These are phyloP conservation scores for Rutilus rutilus DNA, from an alignment of 2,113 vertebrate species.

Conservation along the genomic window DNA sequence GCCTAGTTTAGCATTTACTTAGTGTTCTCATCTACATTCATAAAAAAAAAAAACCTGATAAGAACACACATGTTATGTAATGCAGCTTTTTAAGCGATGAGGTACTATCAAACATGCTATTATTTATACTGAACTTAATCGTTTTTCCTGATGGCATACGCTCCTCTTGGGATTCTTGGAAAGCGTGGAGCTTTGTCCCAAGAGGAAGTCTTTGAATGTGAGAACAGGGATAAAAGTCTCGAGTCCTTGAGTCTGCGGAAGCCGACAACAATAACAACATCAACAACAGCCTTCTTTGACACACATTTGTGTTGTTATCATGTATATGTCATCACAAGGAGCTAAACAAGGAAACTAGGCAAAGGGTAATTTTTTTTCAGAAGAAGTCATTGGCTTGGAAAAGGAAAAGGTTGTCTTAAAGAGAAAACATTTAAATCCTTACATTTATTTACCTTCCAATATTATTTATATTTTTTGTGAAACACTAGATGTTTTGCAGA, in stretches of 20 bases:
- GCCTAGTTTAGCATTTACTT: background rate
- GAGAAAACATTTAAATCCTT: background rate
- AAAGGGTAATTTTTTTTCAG: background rate
- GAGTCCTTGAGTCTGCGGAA: slow-evolving; percentile 9
- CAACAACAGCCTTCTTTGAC: background rate
- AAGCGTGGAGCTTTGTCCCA: slow-evolving; percentile 20
- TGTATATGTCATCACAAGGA: background rate
- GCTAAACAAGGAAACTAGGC: slow-evolving; percentile 1
- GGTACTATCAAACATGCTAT: background rate
- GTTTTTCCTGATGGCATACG: slow-evolving; percentile 2
- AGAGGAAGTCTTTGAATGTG: slow-evolving; percentile 17
- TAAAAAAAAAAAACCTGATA: background rate
- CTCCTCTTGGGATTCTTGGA: slow-evolving; percentile 35
- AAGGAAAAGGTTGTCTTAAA: background rate
- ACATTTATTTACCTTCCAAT: background rate
- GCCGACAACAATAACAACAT: slow-evolving; percentile 16
- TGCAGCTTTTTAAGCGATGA: background rate
- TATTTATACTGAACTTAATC: slow-evolving; percentile 1
- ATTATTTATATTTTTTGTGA: background rate
- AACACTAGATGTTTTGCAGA: too few species aligned
- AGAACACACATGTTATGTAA: slow-evolving; percentile 4
- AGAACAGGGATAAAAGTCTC: slow-evolving; percentile 1
- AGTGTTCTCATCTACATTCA: background rate
- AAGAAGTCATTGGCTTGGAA: background rate
- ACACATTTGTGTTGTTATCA: background rate